phyloP scores from a whole-genome alignment of 2,888 invertebrate genomes.

The Diarsia rubi region DNA sequence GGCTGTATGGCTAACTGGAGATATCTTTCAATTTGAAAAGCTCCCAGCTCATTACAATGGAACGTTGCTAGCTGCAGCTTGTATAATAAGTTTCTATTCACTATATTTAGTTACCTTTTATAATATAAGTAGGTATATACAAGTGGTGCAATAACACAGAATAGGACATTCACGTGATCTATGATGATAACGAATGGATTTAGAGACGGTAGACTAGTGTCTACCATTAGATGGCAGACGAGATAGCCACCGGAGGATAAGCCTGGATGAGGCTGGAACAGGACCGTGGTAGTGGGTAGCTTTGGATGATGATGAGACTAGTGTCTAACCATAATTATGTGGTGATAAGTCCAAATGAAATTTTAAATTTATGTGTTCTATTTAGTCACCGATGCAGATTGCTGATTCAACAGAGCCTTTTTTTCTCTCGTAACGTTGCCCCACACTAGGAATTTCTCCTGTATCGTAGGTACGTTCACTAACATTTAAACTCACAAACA shows the following conservation, averaged over 20 bases:
- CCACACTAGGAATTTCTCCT: too few relatives aligned
- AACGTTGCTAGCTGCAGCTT: neutral
- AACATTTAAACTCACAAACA: too few relatives aligned
- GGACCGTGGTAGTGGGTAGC: too few relatives aligned
- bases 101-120: neutral
- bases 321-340: too few relatives aligned
- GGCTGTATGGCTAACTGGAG: neutral
- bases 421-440: too few relatives aligned
- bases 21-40: constrained; percentile 1
- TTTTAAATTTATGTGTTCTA: neutral
- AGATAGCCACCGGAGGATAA: neutral
- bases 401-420: neutral
- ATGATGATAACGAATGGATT: neutral
- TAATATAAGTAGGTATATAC: neutral
- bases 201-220: neutral
- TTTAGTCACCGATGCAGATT: neutral
- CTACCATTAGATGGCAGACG: neutral
- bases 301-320: too few relatives aligned
- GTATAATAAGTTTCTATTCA: neutral
- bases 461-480: too few relatives aligned
- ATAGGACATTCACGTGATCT: neutral
- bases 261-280: too few relatives aligned
- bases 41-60: constrained; percentile 22
- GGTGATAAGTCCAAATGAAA: neutral
- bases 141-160: neutral